phyloP scores from a whole-genome alignment of 2,113 vertebrate genomes.

The Vimba vimba region DNA sequence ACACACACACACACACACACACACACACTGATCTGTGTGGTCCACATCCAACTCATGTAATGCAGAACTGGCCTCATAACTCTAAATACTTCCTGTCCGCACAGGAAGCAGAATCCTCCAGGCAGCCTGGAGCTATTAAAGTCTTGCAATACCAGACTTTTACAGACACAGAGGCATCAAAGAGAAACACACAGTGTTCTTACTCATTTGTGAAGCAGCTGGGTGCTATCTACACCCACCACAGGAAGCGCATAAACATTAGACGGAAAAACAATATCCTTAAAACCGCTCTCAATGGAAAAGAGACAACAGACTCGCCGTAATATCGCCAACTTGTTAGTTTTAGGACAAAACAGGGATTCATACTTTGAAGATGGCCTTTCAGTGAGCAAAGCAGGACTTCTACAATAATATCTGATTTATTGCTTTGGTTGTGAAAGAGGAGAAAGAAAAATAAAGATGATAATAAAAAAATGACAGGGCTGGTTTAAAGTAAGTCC shows the following conservation, averaged over 20 bases:
- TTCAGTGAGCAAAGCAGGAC: not conserved
- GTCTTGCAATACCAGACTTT: constrained; percentile 2
- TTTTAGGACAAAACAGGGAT: constrained; percentile 9
- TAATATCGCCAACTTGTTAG: not conserved
- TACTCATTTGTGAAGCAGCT: constrained; percentile 34
- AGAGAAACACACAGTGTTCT: constrained; percentile 28
- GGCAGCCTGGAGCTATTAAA: constrained; percentile 32
- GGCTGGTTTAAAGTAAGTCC: not conserved
- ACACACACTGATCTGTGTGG: constrained; percentile 23
- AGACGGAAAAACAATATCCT: constrained; percentile 27
- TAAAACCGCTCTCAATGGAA: constrained; percentile 7
- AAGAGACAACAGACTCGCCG: not conserved
- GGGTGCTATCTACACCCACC: constrained; percentile 31
- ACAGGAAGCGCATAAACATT: constrained; percentile 36
- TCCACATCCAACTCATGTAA: constrained; percentile 16
- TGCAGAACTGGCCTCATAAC: constrained; percentile 12
- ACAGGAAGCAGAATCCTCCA: constrained; percentile 36
- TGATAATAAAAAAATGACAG: too few species aligned
- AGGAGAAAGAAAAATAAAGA: too few species aligned
- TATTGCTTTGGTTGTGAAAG: not conserved
- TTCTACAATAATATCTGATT: not conserved
- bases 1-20: not conserved
- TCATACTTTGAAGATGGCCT: not conserved
- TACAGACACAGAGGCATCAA: constrained; percentile 27
- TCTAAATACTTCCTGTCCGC: constrained; percentile 33